These are phyloP conservation scores for Siderastrea siderea DNA, from an alignment of 92 coral and sea anemone species.

Conservation along the genomic window DNA sequence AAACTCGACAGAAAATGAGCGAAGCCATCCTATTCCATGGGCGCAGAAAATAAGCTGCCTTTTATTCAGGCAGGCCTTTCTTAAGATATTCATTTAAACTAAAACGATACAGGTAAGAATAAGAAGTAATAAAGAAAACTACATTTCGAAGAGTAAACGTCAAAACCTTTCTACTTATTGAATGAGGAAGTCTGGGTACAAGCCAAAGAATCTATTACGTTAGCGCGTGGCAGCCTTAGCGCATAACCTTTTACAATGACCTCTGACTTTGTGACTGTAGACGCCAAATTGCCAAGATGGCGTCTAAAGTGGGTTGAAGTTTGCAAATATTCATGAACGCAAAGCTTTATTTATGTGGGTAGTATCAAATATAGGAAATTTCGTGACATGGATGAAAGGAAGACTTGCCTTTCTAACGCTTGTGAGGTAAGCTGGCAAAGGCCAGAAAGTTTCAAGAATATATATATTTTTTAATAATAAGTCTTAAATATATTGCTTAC, in stretches of 20 bases:
- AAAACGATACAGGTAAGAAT: not conserved
- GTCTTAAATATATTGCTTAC: not conserved
- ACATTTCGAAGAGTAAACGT: too few species aligned
- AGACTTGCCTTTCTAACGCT: constrained; percentile 76
- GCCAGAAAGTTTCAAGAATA: not conserved
- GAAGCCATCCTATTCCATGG: not conserved
- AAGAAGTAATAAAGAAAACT: too few species aligned
- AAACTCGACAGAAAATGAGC: constrained; percentile 3
- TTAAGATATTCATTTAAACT: constrained; percentile 10
- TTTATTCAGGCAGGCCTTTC: constrained; percentile 7
- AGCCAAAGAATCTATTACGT: too few species aligned
- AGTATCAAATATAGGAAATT: constrained; percentile 59
- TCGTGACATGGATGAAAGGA: constrained; percentile 89
- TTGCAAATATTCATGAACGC: constrained; percentile 24
- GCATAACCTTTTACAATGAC: constrained; percentile 38
- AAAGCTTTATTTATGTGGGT: constrained; percentile 76
- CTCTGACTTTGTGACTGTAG: constrained; percentile 58
- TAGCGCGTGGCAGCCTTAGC: constrained; percentile 17
- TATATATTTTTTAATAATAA: not conserved
- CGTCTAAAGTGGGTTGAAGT: constrained; percentile 8
- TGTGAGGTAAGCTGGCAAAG: constrained; percentile 73
- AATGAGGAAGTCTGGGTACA: not conserved
- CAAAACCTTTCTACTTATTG: not conserved
- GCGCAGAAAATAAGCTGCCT: not conserved
- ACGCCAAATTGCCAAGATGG: constrained; percentile 49